phyloP scores from a whole-genome alignment of 2,888 invertebrate genomes.

The Coenonympha arcania region DNA sequence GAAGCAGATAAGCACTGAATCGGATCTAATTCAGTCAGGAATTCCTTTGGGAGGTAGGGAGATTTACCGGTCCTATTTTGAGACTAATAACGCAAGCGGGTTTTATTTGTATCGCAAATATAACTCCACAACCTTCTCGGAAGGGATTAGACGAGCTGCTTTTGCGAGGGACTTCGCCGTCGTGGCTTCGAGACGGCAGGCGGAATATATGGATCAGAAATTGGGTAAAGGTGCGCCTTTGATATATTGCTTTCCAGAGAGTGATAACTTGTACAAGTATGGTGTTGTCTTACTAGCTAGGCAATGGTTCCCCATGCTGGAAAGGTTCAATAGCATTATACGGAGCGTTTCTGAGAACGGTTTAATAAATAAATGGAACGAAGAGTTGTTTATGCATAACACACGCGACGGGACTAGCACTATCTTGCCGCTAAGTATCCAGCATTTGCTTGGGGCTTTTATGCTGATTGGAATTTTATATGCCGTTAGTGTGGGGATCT shows the following conservation, averaged over 20 bases:
- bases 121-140: slow-evolving; percentile 56
- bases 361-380: slow-evolving; percentile 67
- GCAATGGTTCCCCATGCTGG: slow-evolving; percentile 66
- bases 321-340: slow-evolving; percentile 60
- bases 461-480: slow-evolving; percentile 65
- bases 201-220: slow-evolving; percentile 61
- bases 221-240: slow-evolving; percentile 59
- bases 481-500: slow-evolving; percentile 47
- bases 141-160: slow-evolving; percentile 41
- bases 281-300: slow-evolving; percentile 63
- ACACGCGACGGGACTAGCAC: slow-evolving; percentile 43
- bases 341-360: slow-evolving; percentile 67
- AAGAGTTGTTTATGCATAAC: slow-evolving; percentile 54
- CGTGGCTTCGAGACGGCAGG: slow-evolving; percentile 62
- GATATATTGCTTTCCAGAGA: slow-evolving; percentile 65
- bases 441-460: slow-evolving; percentile 66
- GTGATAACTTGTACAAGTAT: slow-evolving; percentile 65
- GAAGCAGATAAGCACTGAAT: slow-evolving; percentile 65
- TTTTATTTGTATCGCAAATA: slow-evolving; percentile 70
- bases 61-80: slow-evolving; percentile 68
- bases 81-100: slow-evolving; percentile 63
- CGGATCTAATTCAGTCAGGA: slow-evolving; percentile 59
- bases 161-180: slow-evolving; percentile 56
- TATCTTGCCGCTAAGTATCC: slow-evolving; percentile 53
- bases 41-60: slow-evolving; percentile 65